Evolutionary conservation across 2,888 invertebrate genomes (phyloP), one percentile per base, ranked within the genome.

Genomic region (Phyllotreta striolata): DNA sequence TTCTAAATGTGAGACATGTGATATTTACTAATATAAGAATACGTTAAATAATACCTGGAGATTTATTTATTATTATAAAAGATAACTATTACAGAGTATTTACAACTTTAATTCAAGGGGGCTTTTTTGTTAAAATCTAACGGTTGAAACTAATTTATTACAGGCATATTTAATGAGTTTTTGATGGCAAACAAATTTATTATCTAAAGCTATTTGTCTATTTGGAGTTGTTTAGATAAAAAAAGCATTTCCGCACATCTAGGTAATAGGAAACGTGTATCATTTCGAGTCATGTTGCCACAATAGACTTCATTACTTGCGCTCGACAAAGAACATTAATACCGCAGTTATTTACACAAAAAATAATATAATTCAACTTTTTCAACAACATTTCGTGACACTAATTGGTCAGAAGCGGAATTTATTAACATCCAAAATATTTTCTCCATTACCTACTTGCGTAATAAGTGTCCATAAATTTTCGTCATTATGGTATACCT

Each of bases 391-490:
- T 56, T 56, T 43, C 56, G 43, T 56, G 43, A 44, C 56, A 44
- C 44, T 56, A 56, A 56, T 56, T 56, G 56, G 44, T 35, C 56
- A 12, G 13, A 13, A 13, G 38, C n/a, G 6, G 38, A 52, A 52
- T 52, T 52, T 52, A 52, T 52, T 52, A 52, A 38, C 52, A 52
- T 52, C 52, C 35, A 34, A 52, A 51, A 52, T 38, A 13, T 38
- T 52, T 38, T 52, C 52, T 60, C 52, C 38, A 60, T 52, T 60
- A 59, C 55, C 55, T 41, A 59, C 54, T 59, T 59, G 52, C 63
- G 55, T 58, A 63, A 63, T 63, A 63, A 63, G 55, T 12, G 44
- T 63, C 61, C 40, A 61, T 64, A 64, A 64, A 64, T 64, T 56
- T 61, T 61, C 64, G 57, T 64, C 61, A 56, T 64, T 64, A 60